Evolutionary conservation across 2,888 invertebrate species (phyloP).

Genomic region (Aelia acuminata): DNA sequence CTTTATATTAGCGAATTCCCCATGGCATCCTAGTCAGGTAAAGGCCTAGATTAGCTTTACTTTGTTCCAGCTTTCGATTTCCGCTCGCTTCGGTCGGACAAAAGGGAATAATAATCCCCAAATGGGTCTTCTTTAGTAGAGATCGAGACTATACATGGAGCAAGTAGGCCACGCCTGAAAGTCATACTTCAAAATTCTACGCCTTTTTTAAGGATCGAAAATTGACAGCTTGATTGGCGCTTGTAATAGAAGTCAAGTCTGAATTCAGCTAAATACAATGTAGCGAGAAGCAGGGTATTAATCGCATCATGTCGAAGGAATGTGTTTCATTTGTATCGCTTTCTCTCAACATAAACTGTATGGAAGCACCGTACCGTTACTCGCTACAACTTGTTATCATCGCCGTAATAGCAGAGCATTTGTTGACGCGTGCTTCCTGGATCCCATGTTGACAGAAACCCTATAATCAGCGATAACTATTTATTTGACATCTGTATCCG

Average conservation of each 20-base stretch:
- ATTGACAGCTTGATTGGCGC: neutral
- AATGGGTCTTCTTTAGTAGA: too few species aligned
- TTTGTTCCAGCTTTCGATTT: too few species aligned
- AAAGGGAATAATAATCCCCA: too few species aligned
- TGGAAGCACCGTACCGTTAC: neutral
- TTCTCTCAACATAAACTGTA: neutral
- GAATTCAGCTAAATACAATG: neutral
- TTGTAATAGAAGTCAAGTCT: neutral
- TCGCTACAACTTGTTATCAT: slow-evolving; percentile 10
- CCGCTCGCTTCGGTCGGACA: too few species aligned
- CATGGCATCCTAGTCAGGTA: too few species aligned
- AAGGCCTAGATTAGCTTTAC: too few species aligned
- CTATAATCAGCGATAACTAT: neutral
- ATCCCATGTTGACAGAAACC: neutral
- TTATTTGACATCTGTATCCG: neutral
- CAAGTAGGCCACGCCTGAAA: too few species aligned
- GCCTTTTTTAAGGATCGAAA: neutral
- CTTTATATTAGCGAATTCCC: too few species aligned
- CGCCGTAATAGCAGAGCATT: neutral
- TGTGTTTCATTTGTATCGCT: slow-evolving; percentile 2
- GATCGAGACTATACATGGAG: too few species aligned
- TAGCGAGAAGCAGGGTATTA: neutral
- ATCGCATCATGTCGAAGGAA: neutral
- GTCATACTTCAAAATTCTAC: too few species aligned
- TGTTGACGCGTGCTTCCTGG: neutral